phyloP scores from a whole-genome alignment of 2,888 invertebrate species.

The Troides helena region DNA sequence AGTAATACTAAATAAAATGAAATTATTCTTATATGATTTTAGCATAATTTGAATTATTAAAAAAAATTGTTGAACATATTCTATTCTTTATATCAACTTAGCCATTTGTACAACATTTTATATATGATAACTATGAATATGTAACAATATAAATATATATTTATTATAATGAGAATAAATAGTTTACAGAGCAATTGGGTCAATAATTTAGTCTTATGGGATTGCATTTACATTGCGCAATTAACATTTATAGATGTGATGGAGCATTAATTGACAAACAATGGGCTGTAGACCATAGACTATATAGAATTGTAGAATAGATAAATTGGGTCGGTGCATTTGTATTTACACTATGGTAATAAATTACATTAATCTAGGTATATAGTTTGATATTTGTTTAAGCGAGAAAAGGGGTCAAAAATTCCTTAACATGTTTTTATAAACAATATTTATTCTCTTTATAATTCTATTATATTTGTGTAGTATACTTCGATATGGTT shows the following conservation, averaged over 20 bases:
- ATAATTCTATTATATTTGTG: neutral
- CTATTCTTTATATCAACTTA: neutral
- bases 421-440: neutral
- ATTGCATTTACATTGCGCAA: slow-evolving; percentile 26
- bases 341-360: slow-evolving; percentile 7
- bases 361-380: slow-evolving; percentile 1
- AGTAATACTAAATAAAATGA: no score
- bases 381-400: neutral
- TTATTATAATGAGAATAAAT: neutral
- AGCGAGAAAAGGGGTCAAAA: neutral
- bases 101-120: neutral
- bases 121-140: neutral
- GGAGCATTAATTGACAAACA: slow-evolving; percentile 12
- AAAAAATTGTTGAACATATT: neutral
- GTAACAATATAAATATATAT: neutral
- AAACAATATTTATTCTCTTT: neutral
- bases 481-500: neutral
- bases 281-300: slow-evolving; percentile 21
- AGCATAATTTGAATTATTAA: no score
- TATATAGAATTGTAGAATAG: slow-evolving; percentile 15
- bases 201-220: slow-evolving; percentile 8
- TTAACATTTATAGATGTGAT: slow-evolving; percentile 17
- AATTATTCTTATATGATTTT: no score
- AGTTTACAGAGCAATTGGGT: neutral
- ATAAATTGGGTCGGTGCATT: slow-evolving; percentile 18